Evolutionary conservation across 1,140 invertebrate genomes (phyloP).

Genomic region (Diorhabda elongata): DNA sequence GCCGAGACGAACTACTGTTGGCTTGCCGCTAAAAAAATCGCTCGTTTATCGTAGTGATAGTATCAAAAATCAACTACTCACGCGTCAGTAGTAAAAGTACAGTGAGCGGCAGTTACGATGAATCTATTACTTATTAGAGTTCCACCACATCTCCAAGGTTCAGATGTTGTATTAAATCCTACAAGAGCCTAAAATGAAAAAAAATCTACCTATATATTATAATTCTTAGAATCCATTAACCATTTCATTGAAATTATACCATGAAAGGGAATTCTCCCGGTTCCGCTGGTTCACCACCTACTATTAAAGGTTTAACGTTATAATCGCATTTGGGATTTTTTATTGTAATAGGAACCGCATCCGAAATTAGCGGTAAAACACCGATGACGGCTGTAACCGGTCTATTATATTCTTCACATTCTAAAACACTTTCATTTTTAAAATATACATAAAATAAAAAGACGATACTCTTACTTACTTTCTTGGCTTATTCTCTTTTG

Average conservation of each 20-base stretch:
- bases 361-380: slow-evolving; percentile 43
- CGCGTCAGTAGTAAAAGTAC: slow-evolving; percentile 34
- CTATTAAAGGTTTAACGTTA: slow-evolving; percentile 50
- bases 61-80: slow-evolving; percentile 17
- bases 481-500: no score
- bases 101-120: slow-evolving; percentile 47
- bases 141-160: slow-evolving; percentile 42
- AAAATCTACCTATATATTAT: background rate
- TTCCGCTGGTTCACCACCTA: slow-evolving; percentile 51
- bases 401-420: slow-evolving; percentile 48
- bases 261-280: slow-evolving; percentile 59
- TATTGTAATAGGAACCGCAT: slow-evolving; percentile 37
- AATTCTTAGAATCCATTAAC: no score
- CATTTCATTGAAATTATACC: slow-evolving; percentile 38
- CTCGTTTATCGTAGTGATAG: no score
- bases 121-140: slow-evolving; percentile 43
- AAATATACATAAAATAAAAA: no score
- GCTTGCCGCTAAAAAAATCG: slow-evolving; percentile 30
- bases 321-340: slow-evolving; percentile 46
- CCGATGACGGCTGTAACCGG: slow-evolving; percentile 39
- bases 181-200: slow-evolving; percentile 35
- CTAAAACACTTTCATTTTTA: slow-evolving; percentile 34
- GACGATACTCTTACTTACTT: no score
- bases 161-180: slow-evolving; percentile 31
- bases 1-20: slow-evolving; percentile 48